A percentile compares a stretch with the other conserved stretches of the same genome.
Evolutionary conservation across 1,140 invertebrate species (phyloP).

Genomic region (Monochamus saltuarius): DNA sequence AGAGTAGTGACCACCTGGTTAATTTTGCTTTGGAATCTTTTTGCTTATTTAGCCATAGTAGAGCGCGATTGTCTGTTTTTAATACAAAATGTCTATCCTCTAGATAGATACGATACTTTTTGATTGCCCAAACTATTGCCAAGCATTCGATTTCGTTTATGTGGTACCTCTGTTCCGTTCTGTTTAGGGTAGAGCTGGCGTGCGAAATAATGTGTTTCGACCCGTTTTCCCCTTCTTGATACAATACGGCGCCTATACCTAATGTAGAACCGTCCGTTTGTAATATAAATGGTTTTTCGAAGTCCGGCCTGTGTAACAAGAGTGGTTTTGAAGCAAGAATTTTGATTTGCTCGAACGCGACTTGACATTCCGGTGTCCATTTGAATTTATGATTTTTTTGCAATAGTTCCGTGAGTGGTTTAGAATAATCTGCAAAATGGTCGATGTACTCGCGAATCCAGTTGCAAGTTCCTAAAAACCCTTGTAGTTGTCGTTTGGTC

Average conservation of each 20-base stretch:
- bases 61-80: constrained; percentile 34
- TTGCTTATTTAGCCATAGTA: constrained; percentile 33
- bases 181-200: constrained; percentile 21
- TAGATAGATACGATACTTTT: constrained; percentile 39
- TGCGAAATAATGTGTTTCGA: constrained; percentile 14
- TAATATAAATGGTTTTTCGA: constrained; percentile 14
- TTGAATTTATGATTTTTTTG: constrained; percentile 17
- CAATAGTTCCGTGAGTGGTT: constrained; percentile 28
- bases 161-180: constrained; percentile 22
- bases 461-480: constrained; percentile 32
- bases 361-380: constrained; percentile 5
- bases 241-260: constrained; percentile 25
- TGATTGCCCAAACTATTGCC: constrained; percentile 44
- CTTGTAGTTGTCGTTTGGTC: constrained; percentile 28
- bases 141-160: constrained; percentile 28
- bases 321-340: neutral
- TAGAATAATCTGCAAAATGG: constrained; percentile 24
- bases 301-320: constrained; percentile 13
- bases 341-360: constrained; percentile 28
- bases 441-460: constrained; percentile 40
- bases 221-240: constrained; percentile 8
- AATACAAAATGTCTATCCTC: constrained; percentile 42
- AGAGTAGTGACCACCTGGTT: constrained; percentile 37
- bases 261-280: constrained; percentile 20
- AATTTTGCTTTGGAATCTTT: constrained; percentile 39